Evolutionary conservation across 2,888 invertebrate genomes (phyloP), one percentile per base, ranked within the genome.

Genomic region (Hipparchia sbordonii): DNA sequence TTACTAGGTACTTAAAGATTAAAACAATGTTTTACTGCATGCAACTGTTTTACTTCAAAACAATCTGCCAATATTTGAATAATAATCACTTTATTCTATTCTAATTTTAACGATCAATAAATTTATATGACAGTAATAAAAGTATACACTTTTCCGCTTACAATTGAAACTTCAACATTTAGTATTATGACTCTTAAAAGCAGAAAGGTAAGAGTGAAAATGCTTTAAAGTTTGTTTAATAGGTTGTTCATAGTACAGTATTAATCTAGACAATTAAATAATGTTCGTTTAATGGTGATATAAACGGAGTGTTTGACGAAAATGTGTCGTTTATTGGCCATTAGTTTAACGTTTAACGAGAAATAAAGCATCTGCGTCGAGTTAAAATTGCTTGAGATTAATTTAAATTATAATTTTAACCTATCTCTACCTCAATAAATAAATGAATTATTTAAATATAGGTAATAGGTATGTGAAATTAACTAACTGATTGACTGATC

Each of bases 231-330:
- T 0, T 4, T 13, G 23, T 13, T 13, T 8, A 63, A 48, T 48
- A 51, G 9, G 13, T 63, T 23, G 48, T 6, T 48, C 48, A 8
- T 48, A 13, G 13, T 9, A 48, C 62, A 13, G 48, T 9, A 48
- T 48, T 61, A 72, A 72, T 71, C 72, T 13, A 65, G 72, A 57
- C 65, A 73, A 72, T 75, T 75, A 72, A 72, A 71, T 51, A 51
- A 39, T 45, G 13, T 63, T 33, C n/a, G n/a, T 45, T 39, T 72
- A 69, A 72, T 67, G 67, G 71, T 62, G 57, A 59, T 59, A 65
- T 72, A 67, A 71, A 72, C 60, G 63, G 65, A 70, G 56, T 72
- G 69, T 72, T 72, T 69, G 45, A 69, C 13, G 65, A 48, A 72
- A 72, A 72, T 51, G 65, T 57, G 23, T n/a, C 9, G n/a, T 63